phyloP scores from a whole-genome alignment of 1,140 invertebrate species.

The Drosophila mauritiana region DNA sequence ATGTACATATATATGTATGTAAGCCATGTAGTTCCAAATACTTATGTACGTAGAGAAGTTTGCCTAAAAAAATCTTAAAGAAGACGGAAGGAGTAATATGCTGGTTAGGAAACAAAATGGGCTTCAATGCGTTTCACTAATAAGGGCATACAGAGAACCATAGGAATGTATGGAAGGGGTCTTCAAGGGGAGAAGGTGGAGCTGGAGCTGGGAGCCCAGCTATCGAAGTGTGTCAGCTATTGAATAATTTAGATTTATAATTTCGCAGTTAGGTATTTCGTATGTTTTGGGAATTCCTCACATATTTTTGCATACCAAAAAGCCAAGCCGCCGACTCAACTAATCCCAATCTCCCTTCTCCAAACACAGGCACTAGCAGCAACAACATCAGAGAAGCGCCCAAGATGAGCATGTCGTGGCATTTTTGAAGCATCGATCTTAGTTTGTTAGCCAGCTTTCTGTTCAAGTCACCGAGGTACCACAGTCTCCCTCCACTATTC shows the following conservation, averaged over 20 bases:
- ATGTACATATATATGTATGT: too few species aligned
- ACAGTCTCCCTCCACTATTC: slow-evolving; percentile 2
- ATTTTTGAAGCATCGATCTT: slow-evolving; percentile 67
- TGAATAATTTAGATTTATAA: slow-evolving; percentile 78
- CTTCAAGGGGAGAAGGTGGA: not conserved
- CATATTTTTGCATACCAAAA: slow-evolving; percentile 79
- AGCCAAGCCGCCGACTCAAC: slow-evolving; percentile 47
- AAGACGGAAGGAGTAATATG: not conserved
- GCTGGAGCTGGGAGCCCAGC: slow-evolving; percentile 4
- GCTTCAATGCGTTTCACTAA: not conserved
- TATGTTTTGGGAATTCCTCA: slow-evolving; percentile 70
- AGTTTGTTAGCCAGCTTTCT: slow-evolving; percentile 54
- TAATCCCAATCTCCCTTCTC: slow-evolving; percentile 48
- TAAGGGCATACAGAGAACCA: not conserved
- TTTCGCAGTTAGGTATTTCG: slow-evolving; percentile 70
- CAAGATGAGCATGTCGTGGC: slow-evolving; percentile 74
- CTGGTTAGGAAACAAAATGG: not conserved
- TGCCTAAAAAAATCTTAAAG: too few species aligned
- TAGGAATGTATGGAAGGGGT: not conserved
- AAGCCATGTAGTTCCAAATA: too few species aligned
- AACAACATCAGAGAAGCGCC: slow-evolving; percentile 52
- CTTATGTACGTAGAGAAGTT: too few species aligned
- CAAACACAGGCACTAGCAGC: slow-evolving; percentile 59
- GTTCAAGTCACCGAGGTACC: slow-evolving; percentile 31
- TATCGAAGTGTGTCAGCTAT: slow-evolving; percentile 55